Evolutionary conservation across 2,888 invertebrate genomes (phyloP), one percentile per base, ranked within the genome.

Genomic region (Drosophila prostipennis): DNA sequence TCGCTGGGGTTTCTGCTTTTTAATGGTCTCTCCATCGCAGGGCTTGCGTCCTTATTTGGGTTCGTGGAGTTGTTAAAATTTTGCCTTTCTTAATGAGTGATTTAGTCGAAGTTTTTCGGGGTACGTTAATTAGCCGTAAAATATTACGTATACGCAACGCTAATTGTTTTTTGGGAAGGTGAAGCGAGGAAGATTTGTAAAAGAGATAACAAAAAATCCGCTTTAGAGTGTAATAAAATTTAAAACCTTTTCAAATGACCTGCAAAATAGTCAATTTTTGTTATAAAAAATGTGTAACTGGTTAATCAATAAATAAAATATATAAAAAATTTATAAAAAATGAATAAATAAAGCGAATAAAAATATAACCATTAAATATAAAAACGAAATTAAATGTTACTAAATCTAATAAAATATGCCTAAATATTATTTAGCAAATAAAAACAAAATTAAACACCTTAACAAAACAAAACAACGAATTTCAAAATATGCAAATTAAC

Each of bases 111-210:
- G 37, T 60, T 55, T 51, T 45, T 58, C 10, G 48, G 42, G 23
- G 16, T n/a, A 19, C 16, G 61, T 26, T 48, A 64, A 64, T 64
- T 59, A 49, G 48, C 54, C 45, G 55, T 60, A 43, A 73, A 68
- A 69, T 56, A 69, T 79, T 79, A 77, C 79, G 79, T 76, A 79
- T 77, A 77, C 77, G 79, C 63, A 40, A 10, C 43, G 68, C 49
- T 73, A 73, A 76, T 64, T 54, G 63, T 58, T 72, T 73, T 70
- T 34, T 23, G 32, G 29, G 36, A 48, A n/a, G 32, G 19, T 3
- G 39, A 29, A 34, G 43, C 19, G 42, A 45, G 54, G 19, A 29
- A 40, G 23, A 63, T 63, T 40, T 36, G n/a, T 26, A 5, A 26
- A 45, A 14, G 34, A 46, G 13, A 32, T 36, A 19, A 37, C 19